These are phyloP conservation scores for Shargacucullia verbasci DNA, from an alignment of 2,888 invertebrate species.

Conservation along the genomic window DNA sequence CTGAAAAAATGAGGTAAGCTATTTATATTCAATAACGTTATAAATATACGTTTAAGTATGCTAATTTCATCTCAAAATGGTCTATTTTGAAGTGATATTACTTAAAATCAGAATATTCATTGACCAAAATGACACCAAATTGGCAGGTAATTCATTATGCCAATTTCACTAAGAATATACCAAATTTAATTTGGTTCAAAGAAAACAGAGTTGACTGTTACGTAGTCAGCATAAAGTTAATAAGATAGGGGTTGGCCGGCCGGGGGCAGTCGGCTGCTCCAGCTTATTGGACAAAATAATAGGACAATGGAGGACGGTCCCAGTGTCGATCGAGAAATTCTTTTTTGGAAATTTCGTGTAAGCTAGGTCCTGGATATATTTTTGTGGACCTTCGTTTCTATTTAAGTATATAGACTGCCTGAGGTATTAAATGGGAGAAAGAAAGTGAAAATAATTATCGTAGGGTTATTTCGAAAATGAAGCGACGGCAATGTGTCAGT, in stretches of 20 bases:
- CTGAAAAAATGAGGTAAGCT: slow-evolving; percentile 56
- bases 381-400: neutral
- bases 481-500: too few relatives aligned
- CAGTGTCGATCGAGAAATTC: slow-evolving; percentile 17
- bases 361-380: neutral
- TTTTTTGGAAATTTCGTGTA: slow-evolving; percentile 20
- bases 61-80: too few relatives aligned
- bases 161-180: slow-evolving; percentile 1
- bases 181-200: slow-evolving; percentile 37
- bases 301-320: slow-evolving; percentile 24
- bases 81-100: too few relatives aligned
- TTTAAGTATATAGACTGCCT: neutral
- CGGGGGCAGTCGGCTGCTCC: slow-evolving; percentile 39
- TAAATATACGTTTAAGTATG: too few relatives aligned
- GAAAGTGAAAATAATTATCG: too few relatives aligned
- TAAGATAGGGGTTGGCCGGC: slow-evolving; percentile 65
- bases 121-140: neutral
- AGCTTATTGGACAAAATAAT: slow-evolving; percentile 43
- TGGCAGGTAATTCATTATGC: slow-evolving; percentile 10
- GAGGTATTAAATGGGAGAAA: too few relatives aligned
- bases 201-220: slow-evolving; percentile 33
- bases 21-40: too few relatives aligned
- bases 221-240: slow-evolving; percentile 74
- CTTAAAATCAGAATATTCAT: too few relatives aligned
- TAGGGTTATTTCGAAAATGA: too few relatives aligned